phyloP scores from a whole-genome alignment of 2,888 invertebrate species.

The Drosophila sordidula region DNA sequence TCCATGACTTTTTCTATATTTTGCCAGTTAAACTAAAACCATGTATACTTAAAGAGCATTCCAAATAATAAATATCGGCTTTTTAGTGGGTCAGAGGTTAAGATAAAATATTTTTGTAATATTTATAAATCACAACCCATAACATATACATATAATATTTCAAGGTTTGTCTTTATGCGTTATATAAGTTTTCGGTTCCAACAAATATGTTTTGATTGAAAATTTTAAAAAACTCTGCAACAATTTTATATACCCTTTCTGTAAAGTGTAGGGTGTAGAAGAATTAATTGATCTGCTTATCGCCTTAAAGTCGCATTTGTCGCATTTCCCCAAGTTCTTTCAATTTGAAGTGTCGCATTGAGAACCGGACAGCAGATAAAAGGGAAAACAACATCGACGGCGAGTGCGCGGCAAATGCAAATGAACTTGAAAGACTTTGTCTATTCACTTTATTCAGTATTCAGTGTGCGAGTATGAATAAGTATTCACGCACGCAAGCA shows the following conservation, averaged over 20 bases:
- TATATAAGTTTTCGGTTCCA: too few relatives aligned
- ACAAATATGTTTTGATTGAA: too few relatives aligned
- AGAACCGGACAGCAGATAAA: constrained; percentile 21
- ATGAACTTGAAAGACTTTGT: constrained; percentile 52
- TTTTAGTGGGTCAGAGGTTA: too few relatives aligned
- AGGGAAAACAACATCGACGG: constrained; percentile 37
- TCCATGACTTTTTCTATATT: too few relatives aligned
- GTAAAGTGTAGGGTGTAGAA: not conserved
- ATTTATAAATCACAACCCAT: too few relatives aligned
- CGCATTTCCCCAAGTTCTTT: constrained; percentile 7
- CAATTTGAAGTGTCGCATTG: constrained; percentile 15
- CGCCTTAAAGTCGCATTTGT: constrained; percentile 11
- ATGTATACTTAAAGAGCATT: too few relatives aligned
- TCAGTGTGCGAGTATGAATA: constrained; percentile 17
- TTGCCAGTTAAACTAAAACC: too few relatives aligned
- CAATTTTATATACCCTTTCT: not conserved
- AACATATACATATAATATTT: too few relatives aligned
- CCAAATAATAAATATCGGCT: too few relatives aligned
- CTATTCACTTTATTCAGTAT: constrained; percentile 9
- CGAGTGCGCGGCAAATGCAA: constrained; percentile 27
- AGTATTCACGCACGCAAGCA: constrained; percentile 17
- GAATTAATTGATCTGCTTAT: constrained; percentile 19
- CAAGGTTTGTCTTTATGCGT: too few relatives aligned
- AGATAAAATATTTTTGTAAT: too few relatives aligned
- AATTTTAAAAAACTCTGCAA: not conserved